Evolutionary conservation across 1,140 invertebrate genomes (phyloP).

Genomic region (Ladona fulva): DNA sequence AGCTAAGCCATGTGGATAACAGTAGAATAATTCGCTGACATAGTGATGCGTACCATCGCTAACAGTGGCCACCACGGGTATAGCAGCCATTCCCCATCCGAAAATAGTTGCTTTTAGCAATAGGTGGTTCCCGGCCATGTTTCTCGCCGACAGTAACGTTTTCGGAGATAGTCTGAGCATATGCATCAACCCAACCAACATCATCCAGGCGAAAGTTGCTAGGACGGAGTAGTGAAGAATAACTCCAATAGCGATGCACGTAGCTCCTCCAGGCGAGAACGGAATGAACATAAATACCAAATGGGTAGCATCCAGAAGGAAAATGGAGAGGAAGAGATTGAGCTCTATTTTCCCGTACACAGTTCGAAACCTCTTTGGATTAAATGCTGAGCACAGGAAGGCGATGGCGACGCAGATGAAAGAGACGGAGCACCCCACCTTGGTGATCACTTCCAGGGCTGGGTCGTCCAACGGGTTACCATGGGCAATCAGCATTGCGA

Average conservation of each 20-base stretch:
- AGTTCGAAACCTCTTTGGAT: not conserved
- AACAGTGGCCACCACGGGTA: slow-evolving; percentile 12
- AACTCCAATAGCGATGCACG: slow-evolving; percentile 14
- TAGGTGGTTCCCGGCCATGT: slow-evolving; percentile 6
- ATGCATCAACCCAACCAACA: slow-evolving; percentile 16
- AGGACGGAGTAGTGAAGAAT: slow-evolving; percentile 19
- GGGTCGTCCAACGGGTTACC: too few relatives aligned
- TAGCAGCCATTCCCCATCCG: not conserved
- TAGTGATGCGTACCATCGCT: not conserved
- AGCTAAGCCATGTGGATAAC: slow-evolving; percentile 15
- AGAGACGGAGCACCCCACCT: too few relatives aligned
- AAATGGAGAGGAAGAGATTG: not conserved
- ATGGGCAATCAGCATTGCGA: not conserved
- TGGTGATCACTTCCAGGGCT: too few relatives aligned
- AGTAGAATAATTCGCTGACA: not conserved
- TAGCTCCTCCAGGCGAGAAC: not conserved
- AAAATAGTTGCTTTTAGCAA: slow-evolving; percentile 13
- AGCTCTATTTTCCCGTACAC: not conserved
- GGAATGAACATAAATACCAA: too few relatives aligned
- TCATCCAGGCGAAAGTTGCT: slow-evolving; percentile 18
- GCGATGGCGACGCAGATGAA: too few relatives aligned
- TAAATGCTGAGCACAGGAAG: not conserved
- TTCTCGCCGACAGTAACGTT: too few relatives aligned
- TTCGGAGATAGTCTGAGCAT: slow-evolving; percentile 6
- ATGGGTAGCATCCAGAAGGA: not conserved